Percentiles rank a stretch among this genome's conserved stretches.
Conservation (phyloP, 1,140 invertebrate species). For the Cataglyphis hispanica region DNA sequence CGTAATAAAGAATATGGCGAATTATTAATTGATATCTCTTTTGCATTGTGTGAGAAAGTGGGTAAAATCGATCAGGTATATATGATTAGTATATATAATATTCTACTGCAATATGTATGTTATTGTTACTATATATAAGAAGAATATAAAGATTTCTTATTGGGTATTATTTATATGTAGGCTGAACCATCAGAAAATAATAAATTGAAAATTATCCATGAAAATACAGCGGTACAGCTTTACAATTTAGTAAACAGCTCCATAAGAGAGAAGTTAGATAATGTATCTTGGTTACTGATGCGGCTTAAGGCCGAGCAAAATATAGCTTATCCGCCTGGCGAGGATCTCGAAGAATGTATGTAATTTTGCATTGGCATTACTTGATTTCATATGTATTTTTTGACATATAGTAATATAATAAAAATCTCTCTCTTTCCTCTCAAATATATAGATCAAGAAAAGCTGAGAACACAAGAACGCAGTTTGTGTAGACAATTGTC, state of each 20-base stretch:
- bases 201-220: constrained; percentile 82
- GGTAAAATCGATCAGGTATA: constrained; percentile 82
- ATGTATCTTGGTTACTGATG: constrained; percentile 83
- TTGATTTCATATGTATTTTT: not conserved
- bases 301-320: constrained; percentile 84
- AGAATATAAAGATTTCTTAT: not conserved
- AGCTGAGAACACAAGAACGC: constrained; percentile 84
- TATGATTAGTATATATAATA: not conserved
- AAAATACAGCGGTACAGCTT: constrained; percentile 78
- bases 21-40: constrained; percentile 82
- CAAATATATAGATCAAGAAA: constrained; percentile 78
- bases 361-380: not conserved
- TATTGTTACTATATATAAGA: not conserved
- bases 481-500: constrained; percentile 85
- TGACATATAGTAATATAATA: constrained; percentile 15
- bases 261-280: constrained; percentile 84
- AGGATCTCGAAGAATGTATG: constrained; percentile 39
- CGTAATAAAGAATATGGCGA: constrained; percentile 75
- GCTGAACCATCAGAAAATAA: constrained; percentile 64
- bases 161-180: constrained; percentile 68
- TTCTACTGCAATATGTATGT: constrained; percentile 40
- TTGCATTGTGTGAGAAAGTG: constrained; percentile 81
- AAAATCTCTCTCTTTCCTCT: not conserved
- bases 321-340: constrained; percentile 28
- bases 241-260: constrained; percentile 80